Percentiles rank a stretch among this genome's conserved stretches.
These are phyloP conservation scores for Oceanodroma leucorhoa DNA, from an alignment of 2,797 vertebrate species.

Conservation along the genomic window DNA sequence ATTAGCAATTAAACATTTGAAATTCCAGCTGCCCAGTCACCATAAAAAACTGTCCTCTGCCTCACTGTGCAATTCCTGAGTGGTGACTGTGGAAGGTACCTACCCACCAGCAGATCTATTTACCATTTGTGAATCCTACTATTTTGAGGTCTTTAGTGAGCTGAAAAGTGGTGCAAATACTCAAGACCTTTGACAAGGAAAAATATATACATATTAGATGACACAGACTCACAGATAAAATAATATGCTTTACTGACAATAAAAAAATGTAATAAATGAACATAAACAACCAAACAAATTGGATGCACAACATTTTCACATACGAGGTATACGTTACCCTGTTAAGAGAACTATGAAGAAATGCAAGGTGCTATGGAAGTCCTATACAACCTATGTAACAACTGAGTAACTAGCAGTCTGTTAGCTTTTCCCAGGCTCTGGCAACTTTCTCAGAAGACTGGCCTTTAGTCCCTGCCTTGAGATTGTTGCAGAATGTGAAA, in stretches of 20 bases:
- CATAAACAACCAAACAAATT: not conserved
- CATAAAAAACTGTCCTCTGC: not conserved
- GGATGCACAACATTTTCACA: not conserved
- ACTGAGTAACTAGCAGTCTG: not conserved
- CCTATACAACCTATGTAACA: not conserved
- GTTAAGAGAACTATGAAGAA: not conserved
- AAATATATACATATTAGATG: not conserved
- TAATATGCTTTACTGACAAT: not conserved
- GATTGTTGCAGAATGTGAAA: not conserved
- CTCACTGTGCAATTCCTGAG: not conserved
- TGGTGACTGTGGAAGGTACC: not conserved
- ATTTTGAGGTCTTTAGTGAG: not conserved
- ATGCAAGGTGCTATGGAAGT: not conserved
- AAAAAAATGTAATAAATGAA: not conserved
- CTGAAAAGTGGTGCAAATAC: not conserved
- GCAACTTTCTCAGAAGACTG: not conserved
- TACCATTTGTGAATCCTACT: not conserved
- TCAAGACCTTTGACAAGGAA: not conserved
- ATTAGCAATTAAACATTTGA: not conserved
- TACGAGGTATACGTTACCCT: not conserved
- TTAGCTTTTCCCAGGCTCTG: not conserved
- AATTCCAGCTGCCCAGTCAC: not conserved
- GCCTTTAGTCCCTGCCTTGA: not conserved
- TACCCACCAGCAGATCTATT: not conserved
- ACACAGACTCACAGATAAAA: not conserved